A percentile compares a stretch with the other conserved stretches of the same genome.
These are phyloP conservation scores for Perithous albicinctus DNA, from an alignment of 2,888 invertebrate species.

Conservation along the genomic window DNA sequence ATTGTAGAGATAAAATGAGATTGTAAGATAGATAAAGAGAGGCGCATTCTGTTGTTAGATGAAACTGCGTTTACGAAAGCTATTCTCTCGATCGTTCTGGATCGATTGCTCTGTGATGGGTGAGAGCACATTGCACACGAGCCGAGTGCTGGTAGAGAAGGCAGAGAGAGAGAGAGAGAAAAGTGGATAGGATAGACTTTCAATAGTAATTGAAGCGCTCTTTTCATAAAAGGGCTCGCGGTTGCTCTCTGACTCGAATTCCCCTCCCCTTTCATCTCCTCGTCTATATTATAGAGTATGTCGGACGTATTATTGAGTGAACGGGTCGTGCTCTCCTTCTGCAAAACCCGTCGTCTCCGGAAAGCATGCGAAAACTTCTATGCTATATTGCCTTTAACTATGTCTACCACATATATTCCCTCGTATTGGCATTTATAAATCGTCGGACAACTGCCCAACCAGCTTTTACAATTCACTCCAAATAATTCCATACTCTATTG, in stretches of 20 bases:
- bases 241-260: constrained; percentile 27
- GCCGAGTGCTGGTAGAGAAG: constrained; percentile 15
- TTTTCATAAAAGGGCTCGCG: constrained; percentile 41
- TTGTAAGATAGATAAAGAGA: background rate
- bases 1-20: constrained; percentile 4
- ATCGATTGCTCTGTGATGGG: constrained; percentile 31
- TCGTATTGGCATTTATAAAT: constrained; percentile 17
- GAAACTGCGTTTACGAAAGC: constrained; percentile 15
- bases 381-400: background rate
- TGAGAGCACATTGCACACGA: constrained; percentile 7
- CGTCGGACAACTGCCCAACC: constrained; percentile 9
- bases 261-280: background rate
- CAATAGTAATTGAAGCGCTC: constrained; percentile 45
- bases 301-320: constrained; percentile 48
- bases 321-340: constrained; percentile 19
- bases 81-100: constrained; percentile 38
- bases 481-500: constrained; percentile 1
- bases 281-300: constrained; percentile 16
- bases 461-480: background rate
- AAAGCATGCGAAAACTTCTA: constrained; percentile 15
- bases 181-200: constrained; percentile 49
- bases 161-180: no score
- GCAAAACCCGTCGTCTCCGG: constrained; percentile 1
- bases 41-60: background rate
- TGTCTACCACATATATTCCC: background rate